Percentiles rank a stretch among this genome's conserved stretches.
Conservation (phyloP, 1,140 invertebrate species). For the Lepidurus apus region DNA sequence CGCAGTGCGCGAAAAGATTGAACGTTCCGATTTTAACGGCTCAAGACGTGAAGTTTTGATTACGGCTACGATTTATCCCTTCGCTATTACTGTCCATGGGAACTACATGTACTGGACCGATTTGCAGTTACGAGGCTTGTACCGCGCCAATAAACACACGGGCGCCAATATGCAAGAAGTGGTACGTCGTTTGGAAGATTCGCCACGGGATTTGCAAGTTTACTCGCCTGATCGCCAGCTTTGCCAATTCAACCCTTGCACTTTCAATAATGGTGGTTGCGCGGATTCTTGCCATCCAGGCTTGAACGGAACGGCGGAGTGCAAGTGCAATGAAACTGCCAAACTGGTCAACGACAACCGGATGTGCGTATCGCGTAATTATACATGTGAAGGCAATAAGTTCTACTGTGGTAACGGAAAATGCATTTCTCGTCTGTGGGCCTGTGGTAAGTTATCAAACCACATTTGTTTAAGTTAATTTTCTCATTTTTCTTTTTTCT, state of each 20-base stretch:
- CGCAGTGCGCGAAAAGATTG: conserved; percentile 93
- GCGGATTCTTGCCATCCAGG: conserved; percentile 89
- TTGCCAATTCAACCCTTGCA: conserved; percentile 78
- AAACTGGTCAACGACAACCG: conserved; percentile 86
- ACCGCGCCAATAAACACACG: conserved; percentile 93
- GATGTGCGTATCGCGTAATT: conserved; percentile 82
- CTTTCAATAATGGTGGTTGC: conserved; percentile 91
- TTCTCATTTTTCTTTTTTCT: too few relatives aligned
- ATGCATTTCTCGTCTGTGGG: conserved; percentile 92
- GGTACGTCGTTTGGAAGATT: conserved; percentile 83
- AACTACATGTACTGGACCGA: conserved; percentile 98
- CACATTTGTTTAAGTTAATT: too few relatives aligned
- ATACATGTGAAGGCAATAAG: conserved; percentile 78
- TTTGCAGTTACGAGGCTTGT: conserved; percentile 86
- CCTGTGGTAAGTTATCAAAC: conserved; percentile 57
- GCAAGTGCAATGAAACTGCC: conserved; percentile 75
- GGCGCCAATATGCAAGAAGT: conserved; percentile 91
- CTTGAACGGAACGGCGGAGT: conserved; percentile 73
- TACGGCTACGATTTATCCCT: conserved; percentile 86
- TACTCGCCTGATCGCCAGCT: conserved; percentile 70
- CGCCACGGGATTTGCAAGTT: conserved; percentile 83
- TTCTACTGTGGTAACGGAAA: conserved; percentile 91
- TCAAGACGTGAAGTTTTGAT: conserved; percentile 54
- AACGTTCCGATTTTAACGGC: conserved; percentile 84
- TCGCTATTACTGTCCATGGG: conserved; percentile 84